Percentiles rank a stretch among this genome's conserved stretches.
These are phyloP conservation scores for Quiscalus mexicanus DNA, from an alignment of 2,113 vertebrate species.

Conservation along the genomic window DNA sequence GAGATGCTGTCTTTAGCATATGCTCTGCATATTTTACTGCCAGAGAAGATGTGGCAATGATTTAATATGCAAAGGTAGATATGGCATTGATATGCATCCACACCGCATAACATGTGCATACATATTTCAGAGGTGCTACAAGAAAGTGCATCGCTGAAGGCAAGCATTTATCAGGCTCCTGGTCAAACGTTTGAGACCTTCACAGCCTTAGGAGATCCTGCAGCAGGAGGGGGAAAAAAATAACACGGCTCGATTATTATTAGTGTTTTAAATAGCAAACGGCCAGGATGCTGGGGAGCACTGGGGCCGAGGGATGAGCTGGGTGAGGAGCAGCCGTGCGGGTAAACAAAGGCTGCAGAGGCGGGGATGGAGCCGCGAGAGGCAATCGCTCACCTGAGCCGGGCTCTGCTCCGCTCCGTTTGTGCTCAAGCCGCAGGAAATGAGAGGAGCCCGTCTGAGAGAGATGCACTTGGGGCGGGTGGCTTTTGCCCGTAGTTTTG, in stretches of 20 bases:
- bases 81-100: constrained; percentile 73
- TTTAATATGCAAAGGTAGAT: constrained; percentile 78
- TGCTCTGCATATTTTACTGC: constrained; percentile 77
- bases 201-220: constrained; percentile 30
- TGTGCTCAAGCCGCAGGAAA: not conserved
- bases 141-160: constrained; percentile 30
- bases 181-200: constrained; percentile 47
- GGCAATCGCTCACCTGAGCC: not conserved
- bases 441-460: not conserved
- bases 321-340: not conserved
- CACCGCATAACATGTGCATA: constrained; percentile 66
- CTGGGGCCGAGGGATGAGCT: not conserved
- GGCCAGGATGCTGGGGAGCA: not conserved
- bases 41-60: constrained; percentile 65
- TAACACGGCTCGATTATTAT: not conserved
- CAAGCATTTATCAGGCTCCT: constrained; percentile 29
- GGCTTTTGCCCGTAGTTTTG: not conserved
- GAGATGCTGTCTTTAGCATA: constrained; percentile 69
- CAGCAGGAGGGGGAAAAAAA: constrained; percentile 21
- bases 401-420: not conserved
- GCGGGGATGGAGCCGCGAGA: not conserved
- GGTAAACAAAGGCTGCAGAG: constrained; percentile 26
- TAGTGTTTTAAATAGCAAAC: not conserved
- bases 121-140: constrained; percentile 66
- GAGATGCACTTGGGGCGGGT: not conserved